Evolutionary conservation across 2,888 invertebrate genomes (phyloP), one percentile per base, ranked within the genome.

Genomic region (Agapostemon virescens): DNA sequence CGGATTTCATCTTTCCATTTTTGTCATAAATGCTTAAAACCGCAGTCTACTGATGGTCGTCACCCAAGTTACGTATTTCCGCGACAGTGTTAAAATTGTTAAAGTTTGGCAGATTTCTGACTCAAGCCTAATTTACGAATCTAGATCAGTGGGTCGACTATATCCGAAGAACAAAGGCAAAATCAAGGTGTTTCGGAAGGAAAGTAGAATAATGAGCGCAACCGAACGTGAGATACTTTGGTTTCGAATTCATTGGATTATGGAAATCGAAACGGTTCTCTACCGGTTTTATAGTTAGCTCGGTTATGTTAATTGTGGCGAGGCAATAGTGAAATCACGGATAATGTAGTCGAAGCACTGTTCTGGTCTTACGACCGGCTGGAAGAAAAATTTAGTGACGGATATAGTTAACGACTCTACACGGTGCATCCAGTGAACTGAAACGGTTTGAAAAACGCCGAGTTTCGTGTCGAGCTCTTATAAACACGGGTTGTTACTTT

Each of bases 221-320:
- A 30, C 17, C 40, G 17, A 58, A 40, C n/a, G 26, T 7, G 30
- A n/a, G 52, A 11, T 17, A 20, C 17, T n/a, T 61, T 42, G 26
- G 42, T 40, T 36, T 63, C n/a, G 23, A 3, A 40, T 42, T 58
- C n/a, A 33, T n/a, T 9, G 58, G 58, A 42, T 23, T 42, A 61
- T 61, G 61, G 58, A 33, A 42, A 70, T 26, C 38, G 69, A 26
- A 58, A 17, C 38, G 40, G 26, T 20, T 23, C 23, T 52, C 69
- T 11, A 26, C 52, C 23, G 69, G 26, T n/a, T 66, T 40, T 66
- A 40, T 40, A 66, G 40, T 40, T 40, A 26, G 40, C 26, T 66
- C 26, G 40, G 40, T 23, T 66, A 38, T 66, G 38, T 66, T 66
- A 64, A 66, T 66, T 66, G 66, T 26, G 40, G 11, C 33, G 63